A percentile compares a stretch with the other conserved stretches of the same genome.
Evolutionary conservation across 2,797 vertebrate genomes (phyloP).

Genomic region (Xenentodon cancila): DNA sequence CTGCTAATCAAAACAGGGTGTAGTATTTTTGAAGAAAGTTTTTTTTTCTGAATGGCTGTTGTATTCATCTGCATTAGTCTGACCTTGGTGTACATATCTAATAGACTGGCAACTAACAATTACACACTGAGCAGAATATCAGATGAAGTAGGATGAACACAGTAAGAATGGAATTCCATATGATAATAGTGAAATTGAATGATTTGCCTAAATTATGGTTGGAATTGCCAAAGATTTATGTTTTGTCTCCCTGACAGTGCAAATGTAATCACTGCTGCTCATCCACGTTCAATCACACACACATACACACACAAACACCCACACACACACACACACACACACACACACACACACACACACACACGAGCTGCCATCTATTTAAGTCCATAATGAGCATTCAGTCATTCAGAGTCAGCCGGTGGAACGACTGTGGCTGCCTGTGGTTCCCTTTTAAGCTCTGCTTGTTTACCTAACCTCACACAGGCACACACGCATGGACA

Average conservation of each 20-base stretch:
- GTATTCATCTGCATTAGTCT: neutral
- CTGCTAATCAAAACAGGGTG: neutral
- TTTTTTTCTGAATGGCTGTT: neutral
- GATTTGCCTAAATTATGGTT: conserved; percentile 36
- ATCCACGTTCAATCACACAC: conserved; percentile 35
- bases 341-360: conserved; percentile 19
- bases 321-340: conserved; percentile 29
- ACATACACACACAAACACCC: conserved; percentile 17
- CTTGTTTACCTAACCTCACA: conserved; percentile 83
- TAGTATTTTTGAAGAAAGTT: neutral
- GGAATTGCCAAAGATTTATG: conserved; percentile 54
- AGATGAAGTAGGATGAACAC: conserved; percentile 34
- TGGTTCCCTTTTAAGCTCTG: conserved; percentile 79
- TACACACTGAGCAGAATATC: conserved; percentile 14
- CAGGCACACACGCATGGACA: conserved; percentile 54
- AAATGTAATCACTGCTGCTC: conserved; percentile 61
- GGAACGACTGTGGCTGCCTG: conserved; percentile 79
- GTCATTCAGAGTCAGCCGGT: conserved; percentile 75
- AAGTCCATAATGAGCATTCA: conserved; percentile 80
- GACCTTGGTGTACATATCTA: neutral
- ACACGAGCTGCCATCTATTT: conserved; percentile 75
- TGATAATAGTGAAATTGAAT: conserved; percentile 50
- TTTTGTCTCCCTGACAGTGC: conserved; percentile 61
- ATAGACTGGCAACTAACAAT: conserved; percentile 5
- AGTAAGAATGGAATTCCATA: conserved; percentile 45